Base-by-base conservation (phyloP, 2,888 invertebrate species). In the Drymonia ruficornis region DNA sequence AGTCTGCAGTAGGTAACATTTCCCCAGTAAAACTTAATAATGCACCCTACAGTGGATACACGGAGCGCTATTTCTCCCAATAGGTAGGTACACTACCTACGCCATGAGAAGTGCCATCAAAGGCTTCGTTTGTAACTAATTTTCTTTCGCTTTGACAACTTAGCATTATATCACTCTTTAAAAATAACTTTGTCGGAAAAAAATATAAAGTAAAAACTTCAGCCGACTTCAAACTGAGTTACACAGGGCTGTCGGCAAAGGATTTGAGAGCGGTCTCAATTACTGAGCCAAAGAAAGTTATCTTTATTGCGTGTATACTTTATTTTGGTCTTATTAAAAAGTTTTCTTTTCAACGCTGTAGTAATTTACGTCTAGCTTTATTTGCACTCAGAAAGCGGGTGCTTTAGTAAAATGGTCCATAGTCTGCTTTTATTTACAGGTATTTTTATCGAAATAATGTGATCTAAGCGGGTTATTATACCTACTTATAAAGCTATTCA, bases 221-320 rank as follows among this genome's bases (percentile, higher is more conserved):
- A 55, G 79, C 80, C 80, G 80, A 73, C 78, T 80, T 76, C 73
- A 81, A 86, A 87, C 83, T 84, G 68, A 79, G 85, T 85, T 80
- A 76, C 71, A 70, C 72, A 71, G 74, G 77, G 79, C 80, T 79
- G 81, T 84, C 81, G 76, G 81, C 78, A 78, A 83, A 83, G 84
- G 81, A 84, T 85, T 86, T 82, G 74, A 78, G 74, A 80, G 75
- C 75, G 66, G 74, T 81, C 83, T 84, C 85, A 85, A 86, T 88
- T 86, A 86, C 80, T 62, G 63, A 74, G 75, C 73, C 65, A 67
- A 73, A 74, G 72, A 74, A 82, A 83, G 66, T 83, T 83, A 72
- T 80, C 71, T 80, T 79, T 74, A 80, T 80, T 76, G 70, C 74
- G 77, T 78, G 74, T 80, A 76, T 71, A 77, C 69, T 69, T 72